phyloP scores from a whole-genome alignment of 2,113 vertebrate species.

The Hystrix brachyura region DNA sequence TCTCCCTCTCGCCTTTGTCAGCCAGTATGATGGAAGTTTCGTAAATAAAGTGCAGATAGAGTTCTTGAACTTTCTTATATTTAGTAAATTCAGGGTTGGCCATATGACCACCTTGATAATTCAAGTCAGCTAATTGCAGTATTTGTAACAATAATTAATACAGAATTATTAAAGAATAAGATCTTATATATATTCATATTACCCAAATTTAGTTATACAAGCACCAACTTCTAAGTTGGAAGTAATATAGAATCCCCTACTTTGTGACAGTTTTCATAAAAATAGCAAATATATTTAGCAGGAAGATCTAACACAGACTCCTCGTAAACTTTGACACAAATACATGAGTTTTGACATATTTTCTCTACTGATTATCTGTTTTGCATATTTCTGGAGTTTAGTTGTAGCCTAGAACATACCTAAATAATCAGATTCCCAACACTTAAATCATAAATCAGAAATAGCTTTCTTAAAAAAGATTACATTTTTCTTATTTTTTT shows the following conservation, averaged over 20 bases:
- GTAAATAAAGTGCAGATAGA: background rate
- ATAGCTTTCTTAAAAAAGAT: background rate
- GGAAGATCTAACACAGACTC: background rate
- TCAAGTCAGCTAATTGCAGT: background rate
- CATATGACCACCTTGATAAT: background rate
- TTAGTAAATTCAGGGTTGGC: background rate
- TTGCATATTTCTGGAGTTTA: slow-evolving; percentile 19
- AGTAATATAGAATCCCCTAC: background rate
- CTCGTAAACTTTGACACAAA: background rate
- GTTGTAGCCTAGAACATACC: background rate
- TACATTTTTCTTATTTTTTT: slow-evolving; percentile 17
- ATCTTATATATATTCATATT: background rate
- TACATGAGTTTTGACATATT: background rate
- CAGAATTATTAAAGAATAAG: slow-evolving; percentile 5
- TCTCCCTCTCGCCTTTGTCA: background rate
- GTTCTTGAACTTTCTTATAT: slow-evolving; percentile 31
- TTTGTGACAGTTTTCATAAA: slow-evolving; percentile 25
- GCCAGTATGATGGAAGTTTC: background rate
- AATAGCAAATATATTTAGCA: slow-evolving; percentile 15
- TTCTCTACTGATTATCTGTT: slow-evolving; percentile 19
- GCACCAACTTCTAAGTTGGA: slow-evolving; percentile 39
- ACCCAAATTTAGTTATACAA: background rate
- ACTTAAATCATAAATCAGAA: slow-evolving; percentile 46
- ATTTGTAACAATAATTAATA: slow-evolving; percentile 15
- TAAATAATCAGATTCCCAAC: slow-evolving; percentile 39